Percentiles rank a stretch among this genome's conserved stretches.
phyloP scores from a whole-genome alignment of 2,113 vertebrate genomes.

The Chroicocephalus ridibundus region DNA sequence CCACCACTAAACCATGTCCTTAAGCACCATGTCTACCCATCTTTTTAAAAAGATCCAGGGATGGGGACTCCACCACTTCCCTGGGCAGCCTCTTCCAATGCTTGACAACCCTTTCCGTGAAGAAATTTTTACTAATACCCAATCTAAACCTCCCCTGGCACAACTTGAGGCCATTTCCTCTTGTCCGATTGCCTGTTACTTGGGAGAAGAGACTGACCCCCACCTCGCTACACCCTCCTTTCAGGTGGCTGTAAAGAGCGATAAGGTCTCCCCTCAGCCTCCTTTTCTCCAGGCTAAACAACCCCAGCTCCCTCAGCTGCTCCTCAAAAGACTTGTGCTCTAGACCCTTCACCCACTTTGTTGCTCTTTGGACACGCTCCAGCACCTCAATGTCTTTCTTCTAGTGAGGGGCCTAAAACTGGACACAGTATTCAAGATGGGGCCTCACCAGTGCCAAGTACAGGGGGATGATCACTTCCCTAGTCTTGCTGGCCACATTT shows the following conservation, averaged over 20 bases:
- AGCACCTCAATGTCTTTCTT: background rate
- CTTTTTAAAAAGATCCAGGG: background rate
- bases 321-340: background rate
- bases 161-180: background rate
- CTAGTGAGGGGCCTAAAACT: background rate
- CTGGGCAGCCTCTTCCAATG: background rate
- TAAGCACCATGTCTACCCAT: background rate
- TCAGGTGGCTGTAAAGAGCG: background rate
- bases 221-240: background rate
- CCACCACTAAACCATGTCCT: background rate
- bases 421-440: background rate
- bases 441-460: background rate
- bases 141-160: background rate
- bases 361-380: background rate
- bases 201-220: background rate
- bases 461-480: background rate
- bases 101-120: background rate
- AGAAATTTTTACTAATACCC: background rate
- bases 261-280: background rate
- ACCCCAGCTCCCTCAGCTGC: background rate
- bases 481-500: background rate
- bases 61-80: background rate
- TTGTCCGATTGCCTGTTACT: background rate
- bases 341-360: background rate
- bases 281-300: background rate